A percentile compares a stretch with the other conserved stretches of the same genome.
Evolutionary conservation across 2,797 vertebrate species (phyloP).

Genomic region (Sparidentex hasta): DNA sequence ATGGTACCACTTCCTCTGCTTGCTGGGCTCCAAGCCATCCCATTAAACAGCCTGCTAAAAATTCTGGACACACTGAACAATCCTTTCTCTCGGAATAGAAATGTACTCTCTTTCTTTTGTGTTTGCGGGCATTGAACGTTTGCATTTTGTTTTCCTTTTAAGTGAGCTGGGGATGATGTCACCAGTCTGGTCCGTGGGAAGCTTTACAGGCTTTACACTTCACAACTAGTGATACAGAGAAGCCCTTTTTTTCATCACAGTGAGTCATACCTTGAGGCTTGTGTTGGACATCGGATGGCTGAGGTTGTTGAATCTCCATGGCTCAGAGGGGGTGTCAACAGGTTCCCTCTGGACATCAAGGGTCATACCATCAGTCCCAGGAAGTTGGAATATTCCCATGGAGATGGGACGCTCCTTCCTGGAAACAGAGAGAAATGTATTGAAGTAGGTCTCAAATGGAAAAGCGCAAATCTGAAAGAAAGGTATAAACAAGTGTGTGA

Average conservation of each 20-base stretch:
- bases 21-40: constrained; percentile 69
- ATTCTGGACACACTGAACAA: constrained; percentile 77
- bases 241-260: neutral
- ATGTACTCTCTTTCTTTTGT: constrained; percentile 54
- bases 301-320: constrained; percentile 93
- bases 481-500: neutral
- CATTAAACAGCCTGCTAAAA: constrained; percentile 59
- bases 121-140: constrained; percentile 42
- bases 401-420: constrained; percentile 97
- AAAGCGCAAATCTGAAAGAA: neutral
- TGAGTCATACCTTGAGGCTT: constrained; percentile 91
- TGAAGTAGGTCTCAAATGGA: neutral
- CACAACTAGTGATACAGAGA: neutral
- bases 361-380: constrained; percentile 89
- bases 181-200: constrained; percentile 68
- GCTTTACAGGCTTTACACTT: constrained; percentile 13
- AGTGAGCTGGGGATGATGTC: constrained; percentile 64
- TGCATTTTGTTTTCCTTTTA: constrained; percentile 45
- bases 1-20: constrained; percentile 75
- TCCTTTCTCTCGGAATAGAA: constrained; percentile 62
- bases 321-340: constrained; percentile 89
- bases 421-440: constrained; percentile 35
- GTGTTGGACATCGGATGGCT: constrained; percentile 93
- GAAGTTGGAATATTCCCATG: constrained; percentile 93
- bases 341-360: constrained; percentile 89